phyloP scores from a whole-genome alignment of 1,140 invertebrate species.

The Wasmannia auropunctata region DNA sequence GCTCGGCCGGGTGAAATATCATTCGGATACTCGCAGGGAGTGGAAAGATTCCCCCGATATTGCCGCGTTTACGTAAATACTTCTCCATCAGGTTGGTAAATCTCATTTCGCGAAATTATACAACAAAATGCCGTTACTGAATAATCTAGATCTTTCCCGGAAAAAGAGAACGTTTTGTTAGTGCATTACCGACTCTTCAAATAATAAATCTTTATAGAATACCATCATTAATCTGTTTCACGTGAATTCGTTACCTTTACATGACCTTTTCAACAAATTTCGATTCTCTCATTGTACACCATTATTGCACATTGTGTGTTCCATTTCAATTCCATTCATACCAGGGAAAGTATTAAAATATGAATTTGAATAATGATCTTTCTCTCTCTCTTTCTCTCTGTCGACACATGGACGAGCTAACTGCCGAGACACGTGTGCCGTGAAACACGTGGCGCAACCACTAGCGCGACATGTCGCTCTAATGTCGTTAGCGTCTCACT shows the following conservation, averaged over 20 bases:
- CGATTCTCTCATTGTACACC: neutral
- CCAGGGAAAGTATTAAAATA: constrained; percentile 16
- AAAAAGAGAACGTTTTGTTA: neutral
- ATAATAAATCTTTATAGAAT: neutral
- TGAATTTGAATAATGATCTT: constrained; percentile 11
- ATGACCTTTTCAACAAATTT: neutral
- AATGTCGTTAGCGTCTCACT: constrained; percentile 68
- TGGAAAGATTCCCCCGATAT: constrained; percentile 11
- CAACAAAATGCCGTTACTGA: neutral
- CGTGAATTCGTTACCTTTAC: neutral
- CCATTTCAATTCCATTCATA: neutral
- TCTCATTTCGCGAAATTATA: neutral
- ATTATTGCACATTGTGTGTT: neutral
- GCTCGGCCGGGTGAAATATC: constrained; percentile 40
- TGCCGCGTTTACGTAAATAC: constrained; percentile 16
- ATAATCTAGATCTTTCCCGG: neutral
- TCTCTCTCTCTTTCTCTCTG: neutral
- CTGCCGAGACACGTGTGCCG: constrained; percentile 11
- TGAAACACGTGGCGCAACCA: constrained; percentile 48
- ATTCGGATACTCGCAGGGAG: constrained; percentile 14
- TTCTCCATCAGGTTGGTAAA: neutral
- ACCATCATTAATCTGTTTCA: neutral
- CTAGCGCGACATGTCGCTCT: constrained; percentile 31
- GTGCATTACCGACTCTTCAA: neutral
- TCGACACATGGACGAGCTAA: neutral